These are phyloP conservation scores for Lipophrys pholis DNA, from an alignment of 2,113 vertebrate species.

Conservation along the genomic window DNA sequence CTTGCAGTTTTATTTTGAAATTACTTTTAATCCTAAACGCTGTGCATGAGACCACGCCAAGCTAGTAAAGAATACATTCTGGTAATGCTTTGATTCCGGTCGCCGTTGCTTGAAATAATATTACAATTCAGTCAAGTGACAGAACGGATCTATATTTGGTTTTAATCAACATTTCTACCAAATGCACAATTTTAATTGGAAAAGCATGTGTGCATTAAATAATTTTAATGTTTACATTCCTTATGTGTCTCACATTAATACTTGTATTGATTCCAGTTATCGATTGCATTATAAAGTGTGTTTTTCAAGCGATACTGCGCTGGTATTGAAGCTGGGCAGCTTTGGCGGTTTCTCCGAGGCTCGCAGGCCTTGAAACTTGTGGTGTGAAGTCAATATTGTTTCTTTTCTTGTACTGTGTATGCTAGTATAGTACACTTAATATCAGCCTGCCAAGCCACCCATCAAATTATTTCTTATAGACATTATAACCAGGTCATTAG, in stretches of 20 bases:
- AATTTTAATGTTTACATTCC: neutral
- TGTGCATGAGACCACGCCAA: too few relatives aligned
- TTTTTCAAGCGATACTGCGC: neutral
- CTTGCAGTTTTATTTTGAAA: too few relatives aligned
- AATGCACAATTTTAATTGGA: slow-evolving; percentile 3
- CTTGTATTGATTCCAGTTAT: neutral
- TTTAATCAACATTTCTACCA: slow-evolving; percentile 32
- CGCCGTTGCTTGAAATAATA: neutral
- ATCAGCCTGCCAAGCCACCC: neutral
- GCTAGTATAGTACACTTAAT: neutral
- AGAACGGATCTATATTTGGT: slow-evolving; percentile 26
- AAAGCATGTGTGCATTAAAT: neutral
- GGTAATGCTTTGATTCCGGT: neutral
- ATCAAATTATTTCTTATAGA: slow-evolving; percentile 30
- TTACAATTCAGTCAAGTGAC: neutral
- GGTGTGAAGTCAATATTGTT: neutral
- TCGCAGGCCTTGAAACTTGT: neutral
- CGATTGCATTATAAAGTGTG: neutral
- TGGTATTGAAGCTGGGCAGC: neutral
- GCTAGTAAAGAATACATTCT: too few relatives aligned
- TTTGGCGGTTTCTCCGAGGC: neutral
- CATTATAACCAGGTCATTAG: slow-evolving; percentile 27
- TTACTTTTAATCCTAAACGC: too few relatives aligned
- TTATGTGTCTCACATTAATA: neutral
- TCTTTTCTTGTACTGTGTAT: neutral